Evolutionary conservation across 92 coral and sea anemone genomes (phyloP).

Genomic region (Galaxea fascicularis): DNA sequence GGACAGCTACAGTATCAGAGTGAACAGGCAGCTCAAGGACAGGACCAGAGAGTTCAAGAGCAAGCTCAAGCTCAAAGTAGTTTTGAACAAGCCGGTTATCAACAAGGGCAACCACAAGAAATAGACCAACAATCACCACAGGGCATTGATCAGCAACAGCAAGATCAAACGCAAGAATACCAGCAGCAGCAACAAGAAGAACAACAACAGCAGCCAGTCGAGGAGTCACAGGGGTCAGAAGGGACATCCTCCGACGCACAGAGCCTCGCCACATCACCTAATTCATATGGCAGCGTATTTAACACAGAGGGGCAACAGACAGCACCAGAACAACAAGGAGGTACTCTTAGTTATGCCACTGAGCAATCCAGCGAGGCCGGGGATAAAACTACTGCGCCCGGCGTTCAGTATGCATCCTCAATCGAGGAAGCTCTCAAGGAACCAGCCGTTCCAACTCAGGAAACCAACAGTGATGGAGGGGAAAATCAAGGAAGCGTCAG

Average conservation of each 20-base stretch:
- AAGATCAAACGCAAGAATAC: conserved; percentile 24
- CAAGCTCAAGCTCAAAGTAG: conserved; percentile 8
- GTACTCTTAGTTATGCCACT: conserved; percentile 13
- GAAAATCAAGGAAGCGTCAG: not conserved
- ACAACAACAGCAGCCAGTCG: conserved; percentile 35
- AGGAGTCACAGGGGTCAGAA: conserved; percentile 30
- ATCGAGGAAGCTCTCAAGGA: conserved; percentile 57
- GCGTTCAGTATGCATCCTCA: conserved; percentile 41
- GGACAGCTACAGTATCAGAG: conserved; percentile 38
- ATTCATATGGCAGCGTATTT: conserved; percentile 19
- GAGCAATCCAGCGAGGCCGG: conserved; percentile 20
- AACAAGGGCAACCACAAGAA: conserved; percentile 30
- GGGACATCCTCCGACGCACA: conserved; percentile 33
- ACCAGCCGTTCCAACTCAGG: conserved; percentile 4
- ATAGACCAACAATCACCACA: conserved; percentile 19
- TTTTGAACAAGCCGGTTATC: conserved; percentile 22
- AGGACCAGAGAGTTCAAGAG: conserved; percentile 44
- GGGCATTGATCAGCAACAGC: conserved; percentile 29
- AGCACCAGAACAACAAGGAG: conserved; percentile 36
- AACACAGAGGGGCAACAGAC: conserved; percentile 26
- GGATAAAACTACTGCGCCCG: conserved; percentile 20
- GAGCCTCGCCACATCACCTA: conserved; percentile 13
- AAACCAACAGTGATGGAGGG: conserved; percentile 21
- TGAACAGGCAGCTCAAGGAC: conserved; percentile 39
- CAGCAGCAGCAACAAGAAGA: conserved; percentile 24